Conservation (phyloP, 53 echinoderm and acorn worm genomes). For the Antedon mediterranea region DNA sequence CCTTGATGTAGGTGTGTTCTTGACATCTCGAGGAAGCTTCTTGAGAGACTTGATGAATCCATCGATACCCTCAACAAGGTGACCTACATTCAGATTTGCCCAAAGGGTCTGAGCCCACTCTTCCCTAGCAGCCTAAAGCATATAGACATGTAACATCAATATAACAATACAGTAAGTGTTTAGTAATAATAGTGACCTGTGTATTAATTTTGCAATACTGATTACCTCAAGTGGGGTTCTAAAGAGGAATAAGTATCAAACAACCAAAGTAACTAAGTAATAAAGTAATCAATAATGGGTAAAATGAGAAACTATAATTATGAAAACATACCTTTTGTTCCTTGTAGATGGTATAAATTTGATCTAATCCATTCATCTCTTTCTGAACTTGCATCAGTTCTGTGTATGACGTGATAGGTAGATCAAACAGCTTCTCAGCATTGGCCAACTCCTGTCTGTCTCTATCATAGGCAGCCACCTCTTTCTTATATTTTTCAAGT, state of each 20-base stretch:
- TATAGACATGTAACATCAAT: neutral
- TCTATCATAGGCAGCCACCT: slow-evolving; percentile 65
- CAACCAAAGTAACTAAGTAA: too few species aligned
- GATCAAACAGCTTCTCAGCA: slow-evolving; percentile 95
- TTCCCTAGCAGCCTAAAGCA: slow-evolving; percentile 71
- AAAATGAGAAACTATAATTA: too few species aligned
- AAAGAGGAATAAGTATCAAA: too few species aligned
- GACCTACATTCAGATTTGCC: slow-evolving; percentile 85
- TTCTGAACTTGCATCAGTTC: slow-evolving; percentile 96
- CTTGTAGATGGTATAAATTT: slow-evolving; percentile 93
- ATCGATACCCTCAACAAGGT: slow-evolving; percentile 86
- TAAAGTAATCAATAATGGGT: too few species aligned
- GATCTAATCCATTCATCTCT: slow-evolving; percentile 88
- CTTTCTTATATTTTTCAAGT: slow-evolving; percentile 66
- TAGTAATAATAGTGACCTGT: too few species aligned
- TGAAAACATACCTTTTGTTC: slow-evolving; percentile 90
- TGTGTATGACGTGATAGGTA: slow-evolving; percentile 93
- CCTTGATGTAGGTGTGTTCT: slow-evolving; percentile 70
- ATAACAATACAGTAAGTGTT: neutral
- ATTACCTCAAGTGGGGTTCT: too few species aligned
- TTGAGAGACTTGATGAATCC: slow-evolving; percentile 76
- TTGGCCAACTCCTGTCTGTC: slow-evolving; percentile 94
- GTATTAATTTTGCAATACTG: too few species aligned
- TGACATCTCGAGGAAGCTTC: slow-evolving; percentile 91
- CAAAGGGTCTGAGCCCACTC: slow-evolving; percentile 99